phyloP scores from a whole-genome alignment of 53 echinoderm and acorn worm species.

The Hippasteria phrygiana region DNA sequence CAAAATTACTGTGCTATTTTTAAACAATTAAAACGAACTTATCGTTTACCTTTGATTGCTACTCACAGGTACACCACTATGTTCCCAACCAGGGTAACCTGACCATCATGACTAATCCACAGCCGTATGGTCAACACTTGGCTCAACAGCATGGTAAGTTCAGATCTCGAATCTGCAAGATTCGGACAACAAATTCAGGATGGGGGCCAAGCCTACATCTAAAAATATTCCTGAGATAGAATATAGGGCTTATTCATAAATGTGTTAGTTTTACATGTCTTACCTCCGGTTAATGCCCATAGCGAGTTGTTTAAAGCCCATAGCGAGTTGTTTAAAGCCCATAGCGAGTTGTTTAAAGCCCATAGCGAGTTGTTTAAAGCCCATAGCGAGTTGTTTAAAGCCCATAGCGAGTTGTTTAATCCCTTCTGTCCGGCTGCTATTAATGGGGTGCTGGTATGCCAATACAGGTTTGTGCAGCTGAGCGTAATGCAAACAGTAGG shows the following conservation, averaged over 20 bases:
- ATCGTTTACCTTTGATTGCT: not conserved
- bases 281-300: not conserved
- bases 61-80: conserved; percentile 35
- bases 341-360: not conserved
- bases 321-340: not conserved
- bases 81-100: conserved; percentile 52
- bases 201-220: too few relatives aligned
- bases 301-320: not conserved
- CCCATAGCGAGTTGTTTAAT: not conserved
- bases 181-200: too few relatives aligned
- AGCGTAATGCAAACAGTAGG: too few relatives aligned
- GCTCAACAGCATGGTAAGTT: conserved; percentile 33
- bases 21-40: too few relatives aligned
- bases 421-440: too few relatives aligned
- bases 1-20: too few relatives aligned
- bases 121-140: conserved; percentile 22
- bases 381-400: not conserved
- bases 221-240: too few relatives aligned
- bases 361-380: not conserved
- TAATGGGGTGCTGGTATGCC: too few relatives aligned
- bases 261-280: not conserved
- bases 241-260: too few relatives aligned
- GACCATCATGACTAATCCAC: conserved; percentile 46
- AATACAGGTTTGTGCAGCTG: too few relatives aligned
- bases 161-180: not conserved